Conservation (phyloP, 2,113 vertebrate genomes). For the Brachyhypopomus occidentalis region DNA sequence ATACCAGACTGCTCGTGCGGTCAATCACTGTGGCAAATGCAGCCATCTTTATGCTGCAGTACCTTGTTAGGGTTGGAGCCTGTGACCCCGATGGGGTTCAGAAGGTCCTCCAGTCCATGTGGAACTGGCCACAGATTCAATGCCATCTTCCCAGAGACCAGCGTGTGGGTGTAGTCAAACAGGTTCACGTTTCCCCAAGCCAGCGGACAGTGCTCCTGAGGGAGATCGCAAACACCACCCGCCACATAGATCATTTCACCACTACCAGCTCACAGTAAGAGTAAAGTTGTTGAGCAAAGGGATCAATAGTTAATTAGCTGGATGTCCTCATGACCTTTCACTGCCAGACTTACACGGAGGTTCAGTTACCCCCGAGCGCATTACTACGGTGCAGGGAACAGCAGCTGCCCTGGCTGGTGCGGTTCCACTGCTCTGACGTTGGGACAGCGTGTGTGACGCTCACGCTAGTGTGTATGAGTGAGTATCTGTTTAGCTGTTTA, state of each 20-base stretch:
- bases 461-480: no score
- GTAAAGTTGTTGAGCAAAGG: neutral
- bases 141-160: constrained; percentile 97
- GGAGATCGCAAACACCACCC: neutral
- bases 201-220: constrained; percentile 94
- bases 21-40: neutral
- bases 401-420: neutral
- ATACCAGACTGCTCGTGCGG: neutral
- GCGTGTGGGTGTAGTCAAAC: constrained; percentile 96
- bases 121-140: constrained; percentile 98
- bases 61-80: constrained; percentile 99
- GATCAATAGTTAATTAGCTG: neutral
- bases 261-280: no score
- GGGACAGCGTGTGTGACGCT: neutral
- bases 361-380: neutral
- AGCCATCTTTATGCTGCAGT: neutral
- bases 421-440: neutral
- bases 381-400: neutral
- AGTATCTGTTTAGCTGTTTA: constrained; percentile 50
- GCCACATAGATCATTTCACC: no score
- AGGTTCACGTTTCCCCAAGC: constrained; percentile 98
- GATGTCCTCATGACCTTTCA: neutral
- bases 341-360: neutral
- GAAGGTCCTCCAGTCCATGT: constrained; percentile 94
- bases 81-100: constrained; percentile 96